Conservation (phyloP, 2,888 invertebrate genomes). For the Lasioglossum pauxillum region DNA sequence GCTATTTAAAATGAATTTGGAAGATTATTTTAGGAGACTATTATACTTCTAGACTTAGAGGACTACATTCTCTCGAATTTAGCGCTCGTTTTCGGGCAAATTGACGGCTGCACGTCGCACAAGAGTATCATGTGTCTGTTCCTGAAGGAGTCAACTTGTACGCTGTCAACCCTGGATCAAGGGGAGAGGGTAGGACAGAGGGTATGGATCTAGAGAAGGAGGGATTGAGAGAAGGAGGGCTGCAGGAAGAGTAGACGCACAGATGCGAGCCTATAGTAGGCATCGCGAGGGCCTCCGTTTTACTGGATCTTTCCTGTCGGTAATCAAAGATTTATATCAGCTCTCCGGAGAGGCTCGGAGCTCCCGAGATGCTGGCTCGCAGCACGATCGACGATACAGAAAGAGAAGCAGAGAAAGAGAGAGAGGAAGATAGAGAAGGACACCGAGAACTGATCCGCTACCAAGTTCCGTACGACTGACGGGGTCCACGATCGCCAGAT, state of each 20-base stretch:
- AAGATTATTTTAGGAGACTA: too few relatives aligned
- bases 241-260: constrained; percentile 43
- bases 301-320: constrained; percentile 62
- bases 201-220: not conserved
- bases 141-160: constrained; percentile 62
- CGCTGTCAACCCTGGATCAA: not conserved
- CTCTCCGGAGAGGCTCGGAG: constrained; percentile 24
- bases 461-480: constrained; percentile 66
- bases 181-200: not conserved
- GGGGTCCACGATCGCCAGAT: constrained; percentile 63
- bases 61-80: not conserved
- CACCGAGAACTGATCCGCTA: constrained; percentile 52
- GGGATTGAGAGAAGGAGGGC: constrained; percentile 11
- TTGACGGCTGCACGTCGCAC: not conserved
- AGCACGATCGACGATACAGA: constrained; percentile 65
- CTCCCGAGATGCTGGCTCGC: constrained; percentile 17
- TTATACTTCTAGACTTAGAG: too few relatives aligned
- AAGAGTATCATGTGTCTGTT: constrained; percentile 29
- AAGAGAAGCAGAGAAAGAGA: not conserved
- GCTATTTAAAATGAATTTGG: too few relatives aligned
- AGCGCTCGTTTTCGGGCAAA: not conserved
- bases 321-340: constrained; percentile 74
- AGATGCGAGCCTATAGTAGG: constrained; percentile 53
- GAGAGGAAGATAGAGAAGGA: constrained; percentile 4
- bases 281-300: constrained; percentile 51